These are phyloP conservation scores for Thera britannica DNA, from an alignment of 2,888 invertebrate genomes.

Conservation along the genomic window DNA sequence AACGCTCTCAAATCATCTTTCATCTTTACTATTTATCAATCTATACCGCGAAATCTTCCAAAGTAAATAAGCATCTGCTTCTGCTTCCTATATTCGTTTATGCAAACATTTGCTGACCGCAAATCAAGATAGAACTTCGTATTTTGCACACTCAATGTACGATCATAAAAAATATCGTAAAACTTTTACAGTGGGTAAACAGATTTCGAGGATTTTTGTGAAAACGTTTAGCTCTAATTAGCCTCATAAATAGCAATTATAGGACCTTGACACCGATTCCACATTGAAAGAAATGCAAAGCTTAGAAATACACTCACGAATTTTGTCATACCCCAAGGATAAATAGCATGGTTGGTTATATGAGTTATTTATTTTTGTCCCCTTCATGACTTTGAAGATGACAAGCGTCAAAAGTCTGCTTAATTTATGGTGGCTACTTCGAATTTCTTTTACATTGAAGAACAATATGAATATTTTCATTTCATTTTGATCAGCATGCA, in stretches of 20 bases:
- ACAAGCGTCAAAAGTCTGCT: constrained; percentile 40
- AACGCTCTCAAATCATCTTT: constrained; percentile 30
- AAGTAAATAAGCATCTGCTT: constrained; percentile 50
- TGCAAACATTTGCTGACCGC: constrained; percentile 15
- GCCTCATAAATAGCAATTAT: constrained; percentile 43
- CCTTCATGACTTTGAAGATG: constrained; percentile 46
- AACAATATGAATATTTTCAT: not conserved
- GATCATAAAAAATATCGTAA: constrained; percentile 37
- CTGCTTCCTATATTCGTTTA: constrained; percentile 46
- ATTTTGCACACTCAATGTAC: constrained; percentile 29
- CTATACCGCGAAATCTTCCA: constrained; percentile 44
- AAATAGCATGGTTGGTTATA: constrained; percentile 57
- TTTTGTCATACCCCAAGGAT: constrained; percentile 60
- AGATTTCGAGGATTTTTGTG: constrained; percentile 36
- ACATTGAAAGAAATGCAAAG: constrained; percentile 54
- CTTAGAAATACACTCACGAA: constrained; percentile 53
- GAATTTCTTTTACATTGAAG: not conserved
- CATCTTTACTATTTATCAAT: constrained; percentile 35
- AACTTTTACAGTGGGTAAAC: constrained; percentile 29
- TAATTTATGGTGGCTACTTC: not conserved
- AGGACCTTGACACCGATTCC: constrained; percentile 67
- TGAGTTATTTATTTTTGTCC: constrained; percentile 58
- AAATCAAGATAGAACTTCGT: constrained; percentile 38
- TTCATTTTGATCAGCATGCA: not conserved
- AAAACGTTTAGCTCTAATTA: constrained; percentile 43